phyloP scores from a whole-genome alignment of 2,797 vertebrate genomes.

The Diceros bicornis region DNA sequence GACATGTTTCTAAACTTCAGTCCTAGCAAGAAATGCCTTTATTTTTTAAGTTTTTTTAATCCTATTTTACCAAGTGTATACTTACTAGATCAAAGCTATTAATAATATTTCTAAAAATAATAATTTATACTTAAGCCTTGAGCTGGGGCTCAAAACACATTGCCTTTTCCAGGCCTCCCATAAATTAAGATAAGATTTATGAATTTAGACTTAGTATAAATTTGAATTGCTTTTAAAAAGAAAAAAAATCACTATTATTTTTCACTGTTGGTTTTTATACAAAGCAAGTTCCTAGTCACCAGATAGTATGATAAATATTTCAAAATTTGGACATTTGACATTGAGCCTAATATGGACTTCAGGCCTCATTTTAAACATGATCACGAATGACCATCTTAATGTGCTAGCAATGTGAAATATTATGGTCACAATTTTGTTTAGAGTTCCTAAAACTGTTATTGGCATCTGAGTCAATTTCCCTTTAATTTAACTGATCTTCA shows the following conservation, averaged over 20 bases:
- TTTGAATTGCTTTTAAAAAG: conserved; percentile 57
- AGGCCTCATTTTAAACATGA: background rate
- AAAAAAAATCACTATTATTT: conserved; percentile 6
- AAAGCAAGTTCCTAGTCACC: conserved; percentile 38
- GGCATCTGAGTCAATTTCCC: conserved; percentile 3
- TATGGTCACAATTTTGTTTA: background rate
- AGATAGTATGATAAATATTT: conserved; percentile 49
- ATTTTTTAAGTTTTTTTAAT: conserved; percentile 61
- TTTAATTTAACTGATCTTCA: conserved; percentile 38
- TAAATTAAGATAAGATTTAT: conserved; percentile 46
- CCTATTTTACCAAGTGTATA: conserved; percentile 37
- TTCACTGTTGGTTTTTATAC: conserved; percentile 29
- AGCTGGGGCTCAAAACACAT: conserved; percentile 1
- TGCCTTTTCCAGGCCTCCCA: background rate
- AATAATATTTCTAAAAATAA: conserved; percentile 71
- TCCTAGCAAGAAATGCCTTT: conserved; percentile 48
- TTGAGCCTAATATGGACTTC: background rate
- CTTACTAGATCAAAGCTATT: conserved; percentile 67
- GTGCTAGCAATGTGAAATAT: background rate
- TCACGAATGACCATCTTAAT: background rate
- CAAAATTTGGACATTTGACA: conserved; percentile 30
- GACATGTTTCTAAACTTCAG: conserved; percentile 24
- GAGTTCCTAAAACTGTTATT: conserved; percentile 44
- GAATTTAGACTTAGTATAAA: conserved; percentile 66
- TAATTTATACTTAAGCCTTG: conserved; percentile 32